A percentile compares a stretch with the other conserved stretches of the same genome.
Evolutionary conservation across 2,888 invertebrate species (phyloP).

Genomic region (Pristionchus arcanus): DNA sequence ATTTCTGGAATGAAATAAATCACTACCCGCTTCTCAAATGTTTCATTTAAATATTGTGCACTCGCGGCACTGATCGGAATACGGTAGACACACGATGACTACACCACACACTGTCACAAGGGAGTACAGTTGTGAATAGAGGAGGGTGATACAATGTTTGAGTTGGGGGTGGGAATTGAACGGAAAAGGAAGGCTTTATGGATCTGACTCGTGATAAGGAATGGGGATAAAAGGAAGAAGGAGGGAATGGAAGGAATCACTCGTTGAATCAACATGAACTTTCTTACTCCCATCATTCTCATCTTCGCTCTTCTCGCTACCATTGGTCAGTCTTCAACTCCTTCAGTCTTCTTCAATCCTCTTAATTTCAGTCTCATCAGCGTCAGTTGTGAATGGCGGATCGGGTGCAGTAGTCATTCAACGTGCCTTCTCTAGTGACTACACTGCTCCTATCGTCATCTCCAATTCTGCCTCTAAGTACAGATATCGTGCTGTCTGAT

Average conservation of each 20-base stretch:
- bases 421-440: neutral
- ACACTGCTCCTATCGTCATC: conserved; percentile 33
- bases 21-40: conserved; percentile 6
- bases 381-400: neutral
- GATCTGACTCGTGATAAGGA: conserved; percentile 35
- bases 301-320: conserved; percentile 24
- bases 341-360: neutral
- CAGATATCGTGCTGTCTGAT: conserved; percentile 23
- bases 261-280: conserved; percentile 41
- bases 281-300: conserved; percentile 32
- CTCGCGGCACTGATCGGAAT: conserved; percentile 27
- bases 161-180: conserved; percentile 17
- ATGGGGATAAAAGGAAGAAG: conserved; percentile 6
- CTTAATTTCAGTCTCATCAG: neutral
- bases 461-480: conserved; percentile 28
- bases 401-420: neutral
- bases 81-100: conserved; percentile 43
- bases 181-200: conserved; percentile 47
- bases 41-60: conserved; percentile 35
- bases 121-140: conserved; percentile 20
- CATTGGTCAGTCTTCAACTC: neutral
- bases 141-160: conserved; percentile 48
- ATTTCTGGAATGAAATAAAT: conserved; percentile 21
- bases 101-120: conserved; percentile 41
- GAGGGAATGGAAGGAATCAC: neutral